Base-by-base conservation (phyloP, 2,888 invertebrate genomes). In the Dicyrtoma fusca region DNA sequence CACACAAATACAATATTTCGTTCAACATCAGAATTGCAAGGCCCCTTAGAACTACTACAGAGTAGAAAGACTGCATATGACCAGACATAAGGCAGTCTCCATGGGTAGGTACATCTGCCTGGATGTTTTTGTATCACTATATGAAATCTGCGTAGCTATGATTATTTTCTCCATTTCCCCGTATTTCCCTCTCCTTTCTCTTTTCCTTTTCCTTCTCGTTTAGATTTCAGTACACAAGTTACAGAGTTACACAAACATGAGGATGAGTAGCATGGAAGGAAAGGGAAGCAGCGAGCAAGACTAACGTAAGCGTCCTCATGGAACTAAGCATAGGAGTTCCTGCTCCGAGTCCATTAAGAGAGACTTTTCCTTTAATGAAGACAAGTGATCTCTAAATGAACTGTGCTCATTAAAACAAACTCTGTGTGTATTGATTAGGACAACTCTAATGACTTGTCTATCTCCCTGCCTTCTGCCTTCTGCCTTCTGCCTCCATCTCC, bases 301-400 rank as follows among this genome's bases (percentile, higher is more conserved):
- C n/a, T n/a, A n/a, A n/a, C n/a, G n/a, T n/a, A n/a, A n/a, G n/a
- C n/a, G n/a, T n/a, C n/a, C n/a, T n/a, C n/a, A n/a, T 6, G 21
- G 8, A 55, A 4, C 13, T 3, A 19, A n/a, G n/a, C 17, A 17
- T 59, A 4, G 26, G 11, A n/a, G 42, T 19, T 51, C 66, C 53
- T 65, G 65, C 47, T 66, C 25, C 14, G 66, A 66, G 53, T 69
- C 69, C 69, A 68, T 68, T 68, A 57, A 57, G 21, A 21, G 19
- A 25, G 68, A 68, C 71, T 63, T 63, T 69, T 26, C 59, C 63
- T 69, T 69, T 73, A 73, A 73, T 73, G 73, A 73, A 73, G 73
- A 73, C 73, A 73, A 73, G 69, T 73, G 73, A 73, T 73, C 73
- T 49, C 68, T 45, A 73, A 73, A 73, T 73, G 73, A 73, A 69